Evolutionary conservation across 2,113 vertebrate genomes (phyloP).

Genomic region (Tyrannus savana): DNA sequence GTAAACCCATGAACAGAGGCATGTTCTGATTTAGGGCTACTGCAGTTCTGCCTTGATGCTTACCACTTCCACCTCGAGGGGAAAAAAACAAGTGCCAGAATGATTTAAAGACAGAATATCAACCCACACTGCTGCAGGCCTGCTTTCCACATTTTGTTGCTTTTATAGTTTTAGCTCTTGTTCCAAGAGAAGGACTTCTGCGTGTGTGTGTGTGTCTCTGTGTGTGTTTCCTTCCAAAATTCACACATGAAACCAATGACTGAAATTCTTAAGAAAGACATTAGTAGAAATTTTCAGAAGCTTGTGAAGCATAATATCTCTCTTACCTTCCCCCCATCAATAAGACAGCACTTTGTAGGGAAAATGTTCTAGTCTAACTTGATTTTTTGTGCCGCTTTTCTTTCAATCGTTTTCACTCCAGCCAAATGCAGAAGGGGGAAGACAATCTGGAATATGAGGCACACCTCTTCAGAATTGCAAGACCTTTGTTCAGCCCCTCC

Average conservation of each 20-base stretch:
- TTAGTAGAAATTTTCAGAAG: not conserved
- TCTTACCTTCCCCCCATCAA: not conserved
- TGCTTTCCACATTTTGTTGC: slow-evolving; percentile 61
- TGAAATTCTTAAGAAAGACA: not conserved
- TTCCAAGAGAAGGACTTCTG: slow-evolving; percentile 47
- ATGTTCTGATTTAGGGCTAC: slow-evolving; percentile 65
- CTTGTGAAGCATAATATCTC: not conserved
- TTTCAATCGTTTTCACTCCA: not conserved
- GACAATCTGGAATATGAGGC: not conserved
- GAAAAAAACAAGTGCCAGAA: slow-evolving; percentile 64
- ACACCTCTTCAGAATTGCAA: not conserved
- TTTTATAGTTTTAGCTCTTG: slow-evolving; percentile 59
- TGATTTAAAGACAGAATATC: slow-evolving; percentile 77
- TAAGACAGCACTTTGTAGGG: not conserved
- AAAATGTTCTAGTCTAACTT: not conserved
- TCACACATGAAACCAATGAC: not conserved
- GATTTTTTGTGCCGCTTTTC: not conserved
- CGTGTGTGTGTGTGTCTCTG: not conserved
- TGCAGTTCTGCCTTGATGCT: slow-evolving; percentile 53
- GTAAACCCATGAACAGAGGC: slow-evolving; percentile 20
- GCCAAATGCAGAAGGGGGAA: not conserved
- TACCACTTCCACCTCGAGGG: slow-evolving; percentile 68
- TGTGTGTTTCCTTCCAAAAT: slow-evolving; percentile 23
- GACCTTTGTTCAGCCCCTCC: not conserved
- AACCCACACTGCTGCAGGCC: slow-evolving; percentile 61